Percentiles rank a stretch among this genome's conserved stretches.
Conservation (phyloP, 1,140 invertebrate genomes). For the Brachionus paranguensis region DNA sequence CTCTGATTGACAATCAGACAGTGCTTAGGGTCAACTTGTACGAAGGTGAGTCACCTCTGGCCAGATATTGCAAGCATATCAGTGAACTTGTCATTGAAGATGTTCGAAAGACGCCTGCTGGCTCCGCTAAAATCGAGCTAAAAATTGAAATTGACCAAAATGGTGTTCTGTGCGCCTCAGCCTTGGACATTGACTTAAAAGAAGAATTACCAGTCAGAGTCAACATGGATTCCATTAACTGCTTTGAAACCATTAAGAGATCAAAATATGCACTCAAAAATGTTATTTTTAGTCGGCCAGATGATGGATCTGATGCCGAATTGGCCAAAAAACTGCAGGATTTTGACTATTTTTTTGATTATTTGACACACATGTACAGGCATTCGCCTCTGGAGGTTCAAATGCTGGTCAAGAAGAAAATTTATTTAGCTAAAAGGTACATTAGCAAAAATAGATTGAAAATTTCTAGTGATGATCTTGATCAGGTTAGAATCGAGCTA, state of each 20-base stretch:
- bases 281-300: neutral
- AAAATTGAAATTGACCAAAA: conserved; percentile 1
- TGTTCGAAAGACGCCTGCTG: neutral
- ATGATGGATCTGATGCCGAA: neutral
- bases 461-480: neutral
- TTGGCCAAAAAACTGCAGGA: conserved; percentile 15
- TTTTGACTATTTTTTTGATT: conserved; percentile 14
- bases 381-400: neutral
- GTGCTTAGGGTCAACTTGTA: neutral
- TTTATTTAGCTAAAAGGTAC: conserved; percentile 1
- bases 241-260: neutral
- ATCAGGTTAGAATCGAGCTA: neutral
- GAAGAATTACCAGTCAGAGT: neutral
- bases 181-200: neutral
- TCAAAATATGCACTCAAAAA: neutral
- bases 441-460: conserved; percentile 11
- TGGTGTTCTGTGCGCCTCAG: neutral
- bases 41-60: conserved; percentile 11
- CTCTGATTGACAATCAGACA: neutral
- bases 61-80: conserved; percentile 5
- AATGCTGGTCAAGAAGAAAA: neutral
- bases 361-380: neutral
- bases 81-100: neutral
- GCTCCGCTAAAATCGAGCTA: neutral
- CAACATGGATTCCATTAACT: neutral